These are phyloP conservation scores for Apotomis turbidana DNA, from an alignment of 2,888 invertebrate species.

Conservation along the genomic window DNA sequence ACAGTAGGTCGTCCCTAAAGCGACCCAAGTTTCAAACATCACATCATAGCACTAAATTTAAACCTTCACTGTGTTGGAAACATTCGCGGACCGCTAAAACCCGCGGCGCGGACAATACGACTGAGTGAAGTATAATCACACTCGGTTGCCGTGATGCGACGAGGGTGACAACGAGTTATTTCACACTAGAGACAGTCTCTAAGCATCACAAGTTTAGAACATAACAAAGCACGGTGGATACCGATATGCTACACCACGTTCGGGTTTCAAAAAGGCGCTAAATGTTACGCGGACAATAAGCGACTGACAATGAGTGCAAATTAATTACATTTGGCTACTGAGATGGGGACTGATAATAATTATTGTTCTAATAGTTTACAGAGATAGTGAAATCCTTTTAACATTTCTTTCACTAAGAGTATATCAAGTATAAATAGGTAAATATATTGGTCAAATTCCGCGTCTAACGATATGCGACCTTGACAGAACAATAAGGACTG, in stretches of 20 bases:
- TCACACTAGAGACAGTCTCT: constrained; percentile 14
- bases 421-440: neutral
- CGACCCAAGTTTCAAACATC: constrained; percentile 71
- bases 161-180: constrained; percentile 56
- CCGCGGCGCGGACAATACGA: constrained; percentile 45
- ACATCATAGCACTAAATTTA: constrained; percentile 31
- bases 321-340: no score
- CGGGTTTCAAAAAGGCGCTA: no score
- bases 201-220: no score
- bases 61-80: constrained; percentile 16
- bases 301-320: no score
- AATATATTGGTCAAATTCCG: neutral
- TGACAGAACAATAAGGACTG: no score
- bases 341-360: no score
- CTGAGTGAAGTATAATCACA: constrained; percentile 62
- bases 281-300: no score
- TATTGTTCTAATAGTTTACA: no score
- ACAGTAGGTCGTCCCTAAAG: constrained; percentile 59
- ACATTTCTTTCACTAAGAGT: no score
- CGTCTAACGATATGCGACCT: constrained; percentile 4
- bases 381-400: no score
- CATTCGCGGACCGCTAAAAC: constrained; percentile 39
- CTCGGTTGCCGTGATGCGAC: constrained; percentile 61
- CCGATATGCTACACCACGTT: no score
- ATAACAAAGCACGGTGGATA: no score